phyloP scores from a whole-genome alignment of 2,113 vertebrate species.

The Bombycilla garrulus region DNA sequence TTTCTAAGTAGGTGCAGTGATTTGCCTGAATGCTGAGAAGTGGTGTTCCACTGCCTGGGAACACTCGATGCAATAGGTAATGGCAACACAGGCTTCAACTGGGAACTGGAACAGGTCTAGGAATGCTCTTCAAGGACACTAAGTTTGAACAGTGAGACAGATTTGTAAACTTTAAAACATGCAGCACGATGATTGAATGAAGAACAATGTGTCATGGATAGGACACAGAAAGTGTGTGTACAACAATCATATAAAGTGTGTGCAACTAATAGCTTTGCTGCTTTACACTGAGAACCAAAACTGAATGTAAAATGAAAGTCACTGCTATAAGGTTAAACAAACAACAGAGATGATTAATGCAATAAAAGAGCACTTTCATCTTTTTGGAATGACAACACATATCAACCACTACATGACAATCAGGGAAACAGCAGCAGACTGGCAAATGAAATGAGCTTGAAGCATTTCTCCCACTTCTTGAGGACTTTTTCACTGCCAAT shows the following conservation, averaged over 20 bases:
- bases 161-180: neutral
- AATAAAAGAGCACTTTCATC: neutral
- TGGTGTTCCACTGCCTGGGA: neutral
- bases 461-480: neutral
- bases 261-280: neutral
- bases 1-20: neutral
- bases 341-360: neutral
- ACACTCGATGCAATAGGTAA: neutral
- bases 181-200: neutral
- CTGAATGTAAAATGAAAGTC: neutral
- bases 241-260: neutral
- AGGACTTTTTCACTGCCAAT: neutral
- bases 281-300: neutral
- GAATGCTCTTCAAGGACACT: neutral
- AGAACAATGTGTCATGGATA: neutral
- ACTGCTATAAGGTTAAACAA: neutral
- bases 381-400: neutral
- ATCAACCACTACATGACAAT: neutral
- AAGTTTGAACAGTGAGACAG: neutral
- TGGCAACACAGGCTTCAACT: neutral
- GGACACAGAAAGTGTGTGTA: neutral
- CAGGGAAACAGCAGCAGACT: neutral
- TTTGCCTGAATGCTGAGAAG: neutral
- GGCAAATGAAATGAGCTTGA: neutral
- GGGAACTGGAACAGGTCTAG: neutral